Evolutionary conservation across 2,888 invertebrate genomes (phyloP), one percentile per base, ranked within the genome.

Genomic region (Belgica antarctica): DNA sequence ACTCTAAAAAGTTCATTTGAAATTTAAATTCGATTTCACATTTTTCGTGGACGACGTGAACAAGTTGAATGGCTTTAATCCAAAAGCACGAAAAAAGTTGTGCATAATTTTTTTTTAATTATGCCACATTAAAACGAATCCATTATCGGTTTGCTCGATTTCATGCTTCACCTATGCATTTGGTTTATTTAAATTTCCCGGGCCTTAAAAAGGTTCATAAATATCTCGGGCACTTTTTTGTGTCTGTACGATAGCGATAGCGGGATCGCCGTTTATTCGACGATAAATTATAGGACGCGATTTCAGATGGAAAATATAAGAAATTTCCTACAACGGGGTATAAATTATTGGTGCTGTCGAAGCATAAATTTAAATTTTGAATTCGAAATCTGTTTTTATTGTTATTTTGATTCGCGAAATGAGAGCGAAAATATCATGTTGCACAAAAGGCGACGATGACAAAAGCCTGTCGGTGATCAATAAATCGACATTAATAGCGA

Each of bases 91-190:
- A 63, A 68, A 59, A 59, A 25, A 4, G 52, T 19, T 47, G 31
- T 52, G 57, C 57, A 68, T 68, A 68, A 57, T 68, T 68, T 57
- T 57, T 57, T 57, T 68, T 68, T 68, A 68, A 68, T 68, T 68
- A 68, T 57, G 3, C 68, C 25, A 57, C 52, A 52, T 25, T 68
- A 57, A 68, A 68, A 68, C 27, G 68, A 68, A 27, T 52, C 17
- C 31, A 52, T 52, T 68, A 68, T 68, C 68, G 24, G 57, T 52
- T 57, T 57, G n/a, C 34, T 27, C 25, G 25, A 15, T 27, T 59
- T 59, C n/a, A 59, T 59, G 59, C 25, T 59, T 59, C 59, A 25
- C 46, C 17, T 63, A 22, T 52, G 15, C 7, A 34, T 22, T 52
- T 12, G n/a, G 65, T 31, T 17, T 31, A 10, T 62, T 62, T 25